These are phyloP conservation scores for Panagrolaimus sp. DNA, from an alignment of 1,140 invertebrate genomes.

Conservation along the genomic window DNA sequence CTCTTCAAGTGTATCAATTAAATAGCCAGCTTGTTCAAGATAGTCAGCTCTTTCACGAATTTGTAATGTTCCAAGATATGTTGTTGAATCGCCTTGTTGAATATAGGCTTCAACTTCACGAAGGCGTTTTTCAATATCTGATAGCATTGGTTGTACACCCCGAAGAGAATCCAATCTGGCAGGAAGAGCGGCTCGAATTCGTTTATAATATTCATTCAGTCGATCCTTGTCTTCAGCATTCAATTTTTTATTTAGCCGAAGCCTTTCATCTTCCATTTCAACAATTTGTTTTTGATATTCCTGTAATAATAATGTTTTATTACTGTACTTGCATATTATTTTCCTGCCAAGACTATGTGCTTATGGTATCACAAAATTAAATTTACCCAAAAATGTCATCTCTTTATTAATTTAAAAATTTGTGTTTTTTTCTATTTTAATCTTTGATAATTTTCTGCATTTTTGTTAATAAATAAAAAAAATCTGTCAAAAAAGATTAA, in stretches of 20 bases:
- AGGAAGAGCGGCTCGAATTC: neutral
- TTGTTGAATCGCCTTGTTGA: neutral
- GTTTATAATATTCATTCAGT: neutral
- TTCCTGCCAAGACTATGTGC: neutral
- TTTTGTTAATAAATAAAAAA: too few species aligned
- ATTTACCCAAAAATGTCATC: too few species aligned
- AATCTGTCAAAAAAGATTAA: too few species aligned
- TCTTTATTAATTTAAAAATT: too few species aligned
- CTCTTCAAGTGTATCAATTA: neutral
- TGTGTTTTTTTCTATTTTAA: too few species aligned
- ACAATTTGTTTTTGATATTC: slow-evolving; percentile 9
- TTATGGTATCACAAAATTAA: too few species aligned
- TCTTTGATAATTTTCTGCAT: too few species aligned
- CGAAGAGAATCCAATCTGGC: neutral
- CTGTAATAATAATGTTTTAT: neutral
- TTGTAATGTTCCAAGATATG: neutral
- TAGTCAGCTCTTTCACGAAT: slow-evolving; percentile 1
- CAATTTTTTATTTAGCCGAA: neutral
- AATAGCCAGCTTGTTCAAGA: neutral
- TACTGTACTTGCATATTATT: neutral
- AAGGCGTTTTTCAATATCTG: slow-evolving; percentile 5
- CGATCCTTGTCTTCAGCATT: neutral
- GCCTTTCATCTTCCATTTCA: slow-evolving; percentile 8
- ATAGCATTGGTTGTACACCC: neutral
- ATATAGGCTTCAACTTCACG: neutral